phyloP scores from a whole-genome alignment of 2,797 vertebrate genomes.

The Phalloptychus januarius region DNA sequence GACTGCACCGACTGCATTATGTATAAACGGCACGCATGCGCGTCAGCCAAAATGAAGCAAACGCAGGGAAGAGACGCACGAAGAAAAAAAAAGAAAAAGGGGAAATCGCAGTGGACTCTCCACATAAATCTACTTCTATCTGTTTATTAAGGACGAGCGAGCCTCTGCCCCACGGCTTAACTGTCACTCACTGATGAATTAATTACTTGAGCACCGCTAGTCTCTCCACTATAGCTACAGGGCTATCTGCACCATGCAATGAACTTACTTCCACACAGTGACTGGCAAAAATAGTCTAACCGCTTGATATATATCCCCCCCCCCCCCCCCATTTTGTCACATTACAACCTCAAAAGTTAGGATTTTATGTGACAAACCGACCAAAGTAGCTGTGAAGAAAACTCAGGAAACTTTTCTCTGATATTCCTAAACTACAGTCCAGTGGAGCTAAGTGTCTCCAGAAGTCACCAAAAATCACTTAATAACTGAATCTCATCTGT shows the following conservation, averaged over 20 bases:
- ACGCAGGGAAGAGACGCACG: slow-evolving; percentile 37
- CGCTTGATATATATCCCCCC: not conserved
- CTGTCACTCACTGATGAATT: slow-evolving; percentile 76
- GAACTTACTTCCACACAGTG: slow-evolving; percentile 19
- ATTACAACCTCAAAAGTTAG: not conserved
- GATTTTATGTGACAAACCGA: not conserved
- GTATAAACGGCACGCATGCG: slow-evolving; percentile 44
- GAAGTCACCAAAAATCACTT: not conserved
- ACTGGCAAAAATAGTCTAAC: not conserved
- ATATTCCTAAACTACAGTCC: not conserved
- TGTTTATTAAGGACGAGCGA: slow-evolving; percentile 64
- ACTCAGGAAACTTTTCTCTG: not conserved
- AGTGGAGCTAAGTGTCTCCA: not conserved
- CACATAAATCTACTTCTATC: slow-evolving; percentile 70
- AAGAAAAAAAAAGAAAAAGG: not conserved
- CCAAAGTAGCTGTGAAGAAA: not conserved
- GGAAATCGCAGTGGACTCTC: slow-evolving; percentile 32
- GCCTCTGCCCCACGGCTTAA: slow-evolving; percentile 52
- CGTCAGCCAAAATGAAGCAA: slow-evolving; percentile 45
- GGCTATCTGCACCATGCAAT: slow-evolving; percentile 37
- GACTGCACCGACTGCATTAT: slow-evolving; percentile 38
- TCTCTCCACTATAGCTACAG: slow-evolving; percentile 38
- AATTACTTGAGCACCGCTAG: slow-evolving; percentile 62
- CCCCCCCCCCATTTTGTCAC: not conserved
- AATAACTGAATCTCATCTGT: not conserved